Evolutionary conservation across 2,888 invertebrate genomes (phyloP).

Genomic region (Rambutsinella grinnellia): DNA sequence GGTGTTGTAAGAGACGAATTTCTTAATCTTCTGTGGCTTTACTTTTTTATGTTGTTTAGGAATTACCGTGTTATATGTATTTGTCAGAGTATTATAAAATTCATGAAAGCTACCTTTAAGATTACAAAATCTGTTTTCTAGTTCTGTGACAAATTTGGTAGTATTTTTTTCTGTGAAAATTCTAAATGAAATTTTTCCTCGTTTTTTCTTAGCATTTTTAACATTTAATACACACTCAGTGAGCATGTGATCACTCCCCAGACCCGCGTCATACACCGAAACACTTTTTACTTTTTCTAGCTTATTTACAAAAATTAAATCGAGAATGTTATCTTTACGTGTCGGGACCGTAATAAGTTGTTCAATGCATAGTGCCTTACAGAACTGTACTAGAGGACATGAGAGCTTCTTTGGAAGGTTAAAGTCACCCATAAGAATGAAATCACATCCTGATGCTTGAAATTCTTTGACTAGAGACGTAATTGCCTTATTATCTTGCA

Average conservation of each 20-base stretch:
- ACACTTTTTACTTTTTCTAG: neutral
- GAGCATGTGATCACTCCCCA: slow-evolving; percentile 1
- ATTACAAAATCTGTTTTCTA: neutral
- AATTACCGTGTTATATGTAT: neutral
- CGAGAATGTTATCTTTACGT: neutral
- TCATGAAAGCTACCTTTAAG: neutral
- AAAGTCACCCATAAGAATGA: slow-evolving; percentile 8
- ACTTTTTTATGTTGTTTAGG: neutral
- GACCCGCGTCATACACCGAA: neutral
- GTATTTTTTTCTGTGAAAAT: neutral
- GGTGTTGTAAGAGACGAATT: neutral
- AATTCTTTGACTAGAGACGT: neutral
- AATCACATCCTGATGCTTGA: neutral
- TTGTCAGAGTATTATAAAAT: neutral
- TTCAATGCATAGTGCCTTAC: neutral
- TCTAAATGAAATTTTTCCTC: neutral
- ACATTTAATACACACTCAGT: neutral
- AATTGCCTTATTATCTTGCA: neutral
- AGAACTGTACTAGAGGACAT: neutral
- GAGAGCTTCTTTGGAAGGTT: no score
- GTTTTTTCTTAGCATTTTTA: neutral
- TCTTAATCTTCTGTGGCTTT: neutral
- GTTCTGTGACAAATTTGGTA: neutral
- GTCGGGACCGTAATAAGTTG: neutral
- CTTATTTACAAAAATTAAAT: slow-evolving; percentile 11